These are phyloP conservation scores for Dysmachus trigonus DNA, from an alignment of 2,888 invertebrate genomes.

Conservation along the genomic window DNA sequence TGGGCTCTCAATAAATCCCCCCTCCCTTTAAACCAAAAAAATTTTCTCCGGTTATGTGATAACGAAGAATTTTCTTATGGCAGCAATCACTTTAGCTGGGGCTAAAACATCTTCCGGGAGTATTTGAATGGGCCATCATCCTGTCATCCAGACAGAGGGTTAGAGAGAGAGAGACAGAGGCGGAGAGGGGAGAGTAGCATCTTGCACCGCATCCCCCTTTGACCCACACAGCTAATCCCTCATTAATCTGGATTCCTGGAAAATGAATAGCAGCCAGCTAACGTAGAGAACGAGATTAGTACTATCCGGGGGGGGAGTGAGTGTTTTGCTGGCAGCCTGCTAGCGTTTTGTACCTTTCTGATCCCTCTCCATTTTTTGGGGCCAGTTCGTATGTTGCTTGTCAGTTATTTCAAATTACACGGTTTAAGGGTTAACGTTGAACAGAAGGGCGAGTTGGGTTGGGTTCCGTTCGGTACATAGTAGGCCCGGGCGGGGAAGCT, in stretches of 20 bases:
- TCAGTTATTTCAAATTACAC: slow-evolving; percentile 30
- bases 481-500: background rate
- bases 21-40: background rate
- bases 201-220: background rate
- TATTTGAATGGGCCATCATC: background rate
- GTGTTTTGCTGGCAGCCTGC: slow-evolving; percentile 10
- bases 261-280: slow-evolving; percentile 30
- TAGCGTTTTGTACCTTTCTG: slow-evolving; percentile 17
- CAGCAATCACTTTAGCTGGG: slow-evolving; percentile 18
- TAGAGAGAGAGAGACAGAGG: too few relatives aligned
- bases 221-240: slow-evolving; percentile 30
- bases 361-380: background rate
- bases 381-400: slow-evolving; percentile 23
- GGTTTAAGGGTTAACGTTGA: slow-evolving; percentile 20
- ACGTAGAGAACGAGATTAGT: slow-evolving; percentile 20
- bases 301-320: background rate
- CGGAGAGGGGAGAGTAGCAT: background rate
- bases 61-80: slow-evolving; percentile 11
- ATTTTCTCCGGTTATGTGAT: background rate
- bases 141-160: background rate
- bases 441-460: background rate
- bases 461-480: background rate
- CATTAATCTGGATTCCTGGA: slow-evolving; percentile 30
- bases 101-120: background rate
- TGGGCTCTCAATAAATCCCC: background rate